phyloP scores from a whole-genome alignment of 1,140 invertebrate species.

The Lepidurus packardi region DNA sequence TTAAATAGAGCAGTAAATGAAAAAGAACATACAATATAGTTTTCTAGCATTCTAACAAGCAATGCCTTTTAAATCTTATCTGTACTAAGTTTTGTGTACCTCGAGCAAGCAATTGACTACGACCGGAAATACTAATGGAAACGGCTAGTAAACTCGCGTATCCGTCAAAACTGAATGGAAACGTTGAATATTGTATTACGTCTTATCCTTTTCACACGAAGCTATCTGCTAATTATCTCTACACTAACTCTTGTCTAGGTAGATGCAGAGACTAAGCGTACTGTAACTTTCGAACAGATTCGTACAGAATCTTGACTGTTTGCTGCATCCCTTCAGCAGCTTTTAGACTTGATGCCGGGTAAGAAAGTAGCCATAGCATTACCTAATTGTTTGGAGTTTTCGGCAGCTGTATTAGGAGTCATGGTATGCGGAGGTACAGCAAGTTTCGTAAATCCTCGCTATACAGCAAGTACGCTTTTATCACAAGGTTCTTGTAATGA shows the following conservation, averaged over 20 bases:
- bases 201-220: neutral
- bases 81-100: too few species aligned
- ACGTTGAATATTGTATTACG: neutral
- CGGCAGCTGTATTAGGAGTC: neutral
- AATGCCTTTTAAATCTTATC: too few species aligned
- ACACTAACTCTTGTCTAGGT: neutral
- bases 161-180: too few species aligned
- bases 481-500: neutral
- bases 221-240: neutral
- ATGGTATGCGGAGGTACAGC: slow-evolving; percentile 17
- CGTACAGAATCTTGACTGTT: neutral
- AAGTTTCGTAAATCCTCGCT: neutral
- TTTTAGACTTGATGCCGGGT: neutral
- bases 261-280: neutral
- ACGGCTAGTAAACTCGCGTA: too few species aligned
- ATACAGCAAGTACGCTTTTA: neutral
- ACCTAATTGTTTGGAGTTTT: slow-evolving; percentile 26
- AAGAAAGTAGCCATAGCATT: slow-evolving; percentile 25
- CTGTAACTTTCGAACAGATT: neutral
- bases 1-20: too few species aligned
- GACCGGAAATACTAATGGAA: too few species aligned
- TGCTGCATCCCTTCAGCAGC: slow-evolving; percentile 1
- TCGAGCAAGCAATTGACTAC: too few species aligned
- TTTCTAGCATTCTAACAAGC: too few species aligned
- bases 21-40: too few species aligned